Base-by-base conservation (phyloP, 2,113 vertebrate genomes). In the Seriola quinqueradiata region DNA sequence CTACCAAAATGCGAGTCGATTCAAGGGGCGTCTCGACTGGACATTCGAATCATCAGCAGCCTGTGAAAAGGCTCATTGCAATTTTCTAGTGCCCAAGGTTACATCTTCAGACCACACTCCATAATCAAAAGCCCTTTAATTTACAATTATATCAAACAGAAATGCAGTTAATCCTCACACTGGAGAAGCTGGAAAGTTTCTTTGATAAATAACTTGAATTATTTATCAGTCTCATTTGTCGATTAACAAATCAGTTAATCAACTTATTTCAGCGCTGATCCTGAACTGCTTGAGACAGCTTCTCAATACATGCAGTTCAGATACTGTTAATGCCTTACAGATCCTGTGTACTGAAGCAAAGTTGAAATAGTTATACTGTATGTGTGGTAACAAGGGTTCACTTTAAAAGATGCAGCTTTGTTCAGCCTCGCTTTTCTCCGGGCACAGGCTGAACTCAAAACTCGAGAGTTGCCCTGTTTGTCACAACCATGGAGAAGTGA, bases 401-500 rank as follows among this genome's bases (percentile, higher is more conserved):
- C 66, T 59, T 74, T 52, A 2, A 75, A 73, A 50, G 48, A 75
- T 40, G 59, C 23, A 21, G 58, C 48, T 64, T 55, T 68, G 64
- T 74, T 86, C 46, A 5, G 52, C 61, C 67, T 76, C 9, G 3
- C 81, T 82, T 70, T 44, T 60, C 75, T 72, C 66, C 71, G 59
- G 59, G 70, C 83, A 12, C 10, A 9, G 65, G 48, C 67, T 66
- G 58, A 84, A 76, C 70, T 77, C 54, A 68, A 75, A 75, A 61
- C 68, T 83, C 63, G 8, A 5, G 70, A 83, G 81, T 44, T n/a
- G 23, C 63, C n/a, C 74, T 50, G 68, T 82, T 80, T 85, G 87
- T 89, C 87, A 86, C 71, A 36, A 73, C 70, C 58, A 23, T 9
- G 42, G 32, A 88, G 78, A 88, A 77, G 82, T 28, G 70, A 70